Conservation (phyloP, 2,888 invertebrate genomes). For the Griposia aprilina region DNA sequence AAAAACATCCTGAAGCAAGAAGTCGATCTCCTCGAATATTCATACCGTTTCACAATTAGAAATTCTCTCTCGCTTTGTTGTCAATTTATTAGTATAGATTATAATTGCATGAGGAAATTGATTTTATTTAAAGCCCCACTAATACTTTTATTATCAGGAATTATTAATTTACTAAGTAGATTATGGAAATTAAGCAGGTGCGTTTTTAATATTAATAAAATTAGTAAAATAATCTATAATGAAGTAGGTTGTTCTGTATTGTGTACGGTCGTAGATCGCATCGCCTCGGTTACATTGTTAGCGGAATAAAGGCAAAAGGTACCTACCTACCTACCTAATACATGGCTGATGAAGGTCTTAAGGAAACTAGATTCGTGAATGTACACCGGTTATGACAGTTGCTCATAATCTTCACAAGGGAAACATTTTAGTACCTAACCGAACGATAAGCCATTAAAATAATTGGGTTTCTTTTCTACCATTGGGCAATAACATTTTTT, state of each 20-base stretch:
- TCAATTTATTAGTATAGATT: neutral
- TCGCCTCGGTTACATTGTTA: neutral
- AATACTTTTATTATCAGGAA: neutral
- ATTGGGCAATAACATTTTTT: neutral
- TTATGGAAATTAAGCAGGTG: neutral
- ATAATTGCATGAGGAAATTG: neutral
- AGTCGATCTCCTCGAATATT: neutral
- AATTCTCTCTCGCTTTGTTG: neutral
- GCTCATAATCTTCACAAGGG: neutral
- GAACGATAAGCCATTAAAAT: conserved; percentile 1
- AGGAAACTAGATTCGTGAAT: neutral
- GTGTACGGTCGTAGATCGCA: neutral
- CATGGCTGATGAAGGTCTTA: neutral
- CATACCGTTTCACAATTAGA: neutral
- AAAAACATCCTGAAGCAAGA: neutral
- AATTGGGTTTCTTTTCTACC: conserved; percentile 1
- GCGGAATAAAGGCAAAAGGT: neutral
- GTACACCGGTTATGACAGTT: neutral
- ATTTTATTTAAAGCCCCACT: neutral
- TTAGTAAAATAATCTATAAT: neutral
- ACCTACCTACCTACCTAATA: neutral
- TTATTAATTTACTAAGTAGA: neutral
- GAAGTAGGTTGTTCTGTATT: neutral
- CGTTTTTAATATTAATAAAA: neutral
- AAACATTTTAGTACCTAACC: neutral